Conservation (phyloP, 2,797 vertebrate genomes). For the Mus minutoides region DNA sequence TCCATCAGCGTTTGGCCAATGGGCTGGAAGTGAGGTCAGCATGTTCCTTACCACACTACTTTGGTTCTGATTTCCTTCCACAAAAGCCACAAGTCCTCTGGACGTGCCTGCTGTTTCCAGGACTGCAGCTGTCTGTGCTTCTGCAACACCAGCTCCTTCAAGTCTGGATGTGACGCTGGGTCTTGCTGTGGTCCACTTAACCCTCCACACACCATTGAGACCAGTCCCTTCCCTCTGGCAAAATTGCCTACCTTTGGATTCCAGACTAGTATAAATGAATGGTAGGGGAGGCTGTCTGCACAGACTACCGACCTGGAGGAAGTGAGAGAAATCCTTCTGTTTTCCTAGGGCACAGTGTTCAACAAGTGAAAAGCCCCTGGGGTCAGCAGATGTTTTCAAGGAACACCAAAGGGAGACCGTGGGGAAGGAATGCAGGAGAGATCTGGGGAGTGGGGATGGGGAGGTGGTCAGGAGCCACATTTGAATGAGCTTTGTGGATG, state of each 20-base stretch:
- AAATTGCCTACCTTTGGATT: not conserved
- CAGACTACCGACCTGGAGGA: not conserved
- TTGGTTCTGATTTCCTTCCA: not conserved
- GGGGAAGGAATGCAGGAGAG: not conserved
- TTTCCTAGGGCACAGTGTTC: not conserved
- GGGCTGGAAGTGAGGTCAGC: not conserved
- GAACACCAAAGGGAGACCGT: not conserved
- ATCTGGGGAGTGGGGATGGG: not conserved
- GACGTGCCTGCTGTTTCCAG: not conserved
- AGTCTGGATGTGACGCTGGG: not conserved
- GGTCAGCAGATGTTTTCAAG: not conserved
- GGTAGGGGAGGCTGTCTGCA: not conserved
- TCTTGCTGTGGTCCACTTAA: not conserved
- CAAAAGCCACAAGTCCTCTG: not conserved
- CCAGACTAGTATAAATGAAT: not conserved
- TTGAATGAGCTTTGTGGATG: no score
- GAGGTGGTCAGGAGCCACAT: not conserved
- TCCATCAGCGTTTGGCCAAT: not conserved
- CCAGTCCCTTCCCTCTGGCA: not conserved
- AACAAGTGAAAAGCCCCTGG: not conserved
- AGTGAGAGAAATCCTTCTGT: not conserved
- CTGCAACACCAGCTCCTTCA: not conserved
- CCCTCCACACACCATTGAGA: not conserved
- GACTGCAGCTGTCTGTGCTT: not conserved
- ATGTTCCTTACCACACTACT: not conserved